Conservation (phyloP, 2,888 invertebrate genomes). For the Ectemnius lituratus region DNA sequence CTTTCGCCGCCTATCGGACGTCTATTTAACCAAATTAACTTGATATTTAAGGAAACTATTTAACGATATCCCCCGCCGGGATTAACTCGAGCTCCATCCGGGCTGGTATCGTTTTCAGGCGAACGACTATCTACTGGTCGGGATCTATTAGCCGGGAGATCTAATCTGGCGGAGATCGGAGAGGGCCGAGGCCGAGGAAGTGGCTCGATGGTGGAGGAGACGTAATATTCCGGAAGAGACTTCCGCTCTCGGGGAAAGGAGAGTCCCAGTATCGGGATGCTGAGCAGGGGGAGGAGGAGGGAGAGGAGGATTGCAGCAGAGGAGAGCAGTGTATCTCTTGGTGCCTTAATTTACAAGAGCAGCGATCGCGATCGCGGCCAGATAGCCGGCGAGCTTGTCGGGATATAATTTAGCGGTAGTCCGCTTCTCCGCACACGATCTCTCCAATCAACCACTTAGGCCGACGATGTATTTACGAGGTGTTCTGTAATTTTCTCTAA, state of each 20-base stretch:
- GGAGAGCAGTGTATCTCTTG: constrained; percentile 40
- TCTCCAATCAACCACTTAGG: constrained; percentile 77
- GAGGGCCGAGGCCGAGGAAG: constrained; percentile 17
- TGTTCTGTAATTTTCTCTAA: constrained; percentile 77
- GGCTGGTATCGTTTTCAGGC: too few relatives aligned
- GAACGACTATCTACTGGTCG: neutral
- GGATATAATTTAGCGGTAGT: constrained; percentile 78
- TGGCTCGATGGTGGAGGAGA: constrained; percentile 19
- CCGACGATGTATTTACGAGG: constrained; percentile 77
- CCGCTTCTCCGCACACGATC: constrained; percentile 66
- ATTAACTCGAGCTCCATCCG: constrained; percentile 66
- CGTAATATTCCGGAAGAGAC: neutral
- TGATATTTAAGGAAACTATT: too few relatives aligned
- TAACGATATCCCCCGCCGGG: constrained; percentile 18
- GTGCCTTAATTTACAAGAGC: constrained; percentile 63
- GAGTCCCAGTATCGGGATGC: constrained; percentile 35
- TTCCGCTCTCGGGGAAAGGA: constrained; percentile 16
- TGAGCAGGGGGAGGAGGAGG: constrained; percentile 13
- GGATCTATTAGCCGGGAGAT: constrained; percentile 3
- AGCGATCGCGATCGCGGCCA: constrained; percentile 62
- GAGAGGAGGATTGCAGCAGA: neutral
- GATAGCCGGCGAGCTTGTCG: constrained; percentile 66
- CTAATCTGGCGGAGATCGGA: neutral
- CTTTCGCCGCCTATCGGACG: too few relatives aligned
- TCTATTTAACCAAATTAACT: too few relatives aligned